Evolutionary conservation across 2,113 vertebrate genomes (phyloP).

Genomic region (Phalacrocorax pelagicus): DNA sequence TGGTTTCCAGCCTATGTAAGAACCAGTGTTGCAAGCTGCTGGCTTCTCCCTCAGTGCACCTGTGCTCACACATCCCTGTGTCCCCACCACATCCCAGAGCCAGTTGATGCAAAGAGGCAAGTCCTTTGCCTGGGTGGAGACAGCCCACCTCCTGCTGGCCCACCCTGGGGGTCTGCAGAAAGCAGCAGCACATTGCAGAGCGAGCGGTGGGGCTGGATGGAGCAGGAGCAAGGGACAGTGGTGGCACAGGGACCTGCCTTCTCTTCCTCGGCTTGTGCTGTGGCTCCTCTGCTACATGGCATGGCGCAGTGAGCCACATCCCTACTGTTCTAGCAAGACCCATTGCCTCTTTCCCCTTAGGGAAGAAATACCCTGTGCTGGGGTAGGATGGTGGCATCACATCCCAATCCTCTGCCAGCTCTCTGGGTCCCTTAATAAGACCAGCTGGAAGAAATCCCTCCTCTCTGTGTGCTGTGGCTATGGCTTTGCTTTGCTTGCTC

Average conservation of each 20-base stretch:
- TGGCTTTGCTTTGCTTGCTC: background rate
- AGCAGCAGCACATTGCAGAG: background rate
- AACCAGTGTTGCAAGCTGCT: background rate
- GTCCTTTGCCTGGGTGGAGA: background rate
- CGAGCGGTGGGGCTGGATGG: rapidly evolving
- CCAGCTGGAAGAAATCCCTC: background rate
- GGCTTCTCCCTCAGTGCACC: background rate
- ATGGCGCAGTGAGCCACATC: background rate
- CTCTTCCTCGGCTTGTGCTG: background rate
- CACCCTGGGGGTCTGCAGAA: background rate
- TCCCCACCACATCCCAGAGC: rapidly evolving
- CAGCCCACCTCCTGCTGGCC: background rate
- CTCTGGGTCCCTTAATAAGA: background rate
- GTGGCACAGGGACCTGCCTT: background rate
- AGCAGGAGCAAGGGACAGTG: background rate
- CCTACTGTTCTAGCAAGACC: background rate
- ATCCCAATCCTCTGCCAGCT: background rate
- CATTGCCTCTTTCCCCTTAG: background rate
- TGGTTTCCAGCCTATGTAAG: background rate
- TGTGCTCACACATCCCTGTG: background rate
- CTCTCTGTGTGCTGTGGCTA: rapidly evolving
- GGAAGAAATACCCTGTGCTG: background rate
- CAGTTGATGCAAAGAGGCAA: background rate
- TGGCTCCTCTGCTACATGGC: background rate
- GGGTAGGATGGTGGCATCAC: rapidly evolving